Evolutionary conservation across 2,888 invertebrate species (phyloP).

Genomic region (Folsomia manolachei): DNA sequence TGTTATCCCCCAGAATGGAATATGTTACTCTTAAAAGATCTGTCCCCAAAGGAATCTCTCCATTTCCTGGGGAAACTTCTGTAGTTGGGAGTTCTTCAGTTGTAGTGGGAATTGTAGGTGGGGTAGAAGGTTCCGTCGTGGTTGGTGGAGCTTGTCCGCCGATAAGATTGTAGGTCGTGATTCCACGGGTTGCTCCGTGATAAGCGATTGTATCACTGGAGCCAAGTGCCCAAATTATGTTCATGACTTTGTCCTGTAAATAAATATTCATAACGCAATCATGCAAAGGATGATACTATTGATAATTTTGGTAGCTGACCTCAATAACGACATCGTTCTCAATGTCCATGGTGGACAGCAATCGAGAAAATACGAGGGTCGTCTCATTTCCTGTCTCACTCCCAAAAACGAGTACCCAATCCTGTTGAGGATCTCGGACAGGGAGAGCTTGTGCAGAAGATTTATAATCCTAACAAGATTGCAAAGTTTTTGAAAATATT

Average conservation of each 20-base stretch:
- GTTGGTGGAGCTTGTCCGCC: background rate
- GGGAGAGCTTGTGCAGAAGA: background rate
- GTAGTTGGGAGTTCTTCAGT: background rate
- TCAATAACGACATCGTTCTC: background rate
- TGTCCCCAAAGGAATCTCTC: background rate
- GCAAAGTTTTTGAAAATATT: background rate
- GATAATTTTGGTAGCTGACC: background rate
- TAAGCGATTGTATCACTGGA: background rate
- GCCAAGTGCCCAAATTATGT: constrained; percentile 8
- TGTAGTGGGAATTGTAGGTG: background rate
- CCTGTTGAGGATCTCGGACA: background rate
- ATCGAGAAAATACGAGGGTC: constrained; percentile 4
- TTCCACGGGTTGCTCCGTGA: background rate
- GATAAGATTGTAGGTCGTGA: background rate
- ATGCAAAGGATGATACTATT: too few relatives aligned
- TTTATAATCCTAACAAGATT: background rate
- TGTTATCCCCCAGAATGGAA: background rate
- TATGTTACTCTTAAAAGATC: background rate
- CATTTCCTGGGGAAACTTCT: background rate
- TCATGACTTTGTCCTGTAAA: background rate
- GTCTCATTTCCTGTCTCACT: constrained; percentile 12
- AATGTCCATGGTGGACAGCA: constrained; percentile 16
- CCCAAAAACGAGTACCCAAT: constrained; percentile 11
- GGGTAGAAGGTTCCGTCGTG: background rate
- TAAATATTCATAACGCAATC: background rate